Base-by-base conservation (phyloP, 1,140 invertebrate genomes). In the Myzus persicae region DNA sequence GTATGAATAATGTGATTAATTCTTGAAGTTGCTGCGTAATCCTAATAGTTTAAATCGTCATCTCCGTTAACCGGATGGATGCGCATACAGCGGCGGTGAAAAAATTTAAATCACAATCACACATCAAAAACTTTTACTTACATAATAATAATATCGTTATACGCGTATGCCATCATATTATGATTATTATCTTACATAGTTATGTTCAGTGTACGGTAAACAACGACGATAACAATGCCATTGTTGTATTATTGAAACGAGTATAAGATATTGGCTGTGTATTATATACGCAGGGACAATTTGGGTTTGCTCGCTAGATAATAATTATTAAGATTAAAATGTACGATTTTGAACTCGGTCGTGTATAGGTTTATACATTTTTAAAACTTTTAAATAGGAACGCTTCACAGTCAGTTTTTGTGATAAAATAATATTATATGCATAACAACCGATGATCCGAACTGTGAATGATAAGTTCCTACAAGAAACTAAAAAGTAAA, bases 131-230 rank as follows among this genome's bases (percentile, higher is more conserved):
- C 59, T 76, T 18, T 14, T 76, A 67, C 59, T 31, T 31, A 36
- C 59, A 76, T n/a, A 36, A 76, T 76, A 76, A 76, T 76, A 76
- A 5, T 20, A 76, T n/a, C 59, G n/a, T n/a, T 18, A n/a, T n/a
- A n/a, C 14, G 31, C 59, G 14, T n/a, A n/a, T n/a, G 59, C 59
- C 59, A n/a, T 76, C 59, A n/a, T n/a, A 76, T 76, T 67, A n/a
- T 67, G 11, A 18, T 76, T 76, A 76, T 76, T 18, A 76, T 36
- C 59, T n/a, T 42, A 26, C 20, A 24, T 40, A 24, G 6, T 9
- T 24, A 40, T 82, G 82, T 84, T 84, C 82, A 84, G 36, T 84
- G 24, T 84, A 84, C 82, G 24, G 82, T 84, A 40, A 84, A 84
- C 82, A 38, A 1, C 42, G 38, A 84, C 38, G 82, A 84, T 84